Conservation (phyloP, 2,888 invertebrate genomes). For the Lysandra coridon region DNA sequence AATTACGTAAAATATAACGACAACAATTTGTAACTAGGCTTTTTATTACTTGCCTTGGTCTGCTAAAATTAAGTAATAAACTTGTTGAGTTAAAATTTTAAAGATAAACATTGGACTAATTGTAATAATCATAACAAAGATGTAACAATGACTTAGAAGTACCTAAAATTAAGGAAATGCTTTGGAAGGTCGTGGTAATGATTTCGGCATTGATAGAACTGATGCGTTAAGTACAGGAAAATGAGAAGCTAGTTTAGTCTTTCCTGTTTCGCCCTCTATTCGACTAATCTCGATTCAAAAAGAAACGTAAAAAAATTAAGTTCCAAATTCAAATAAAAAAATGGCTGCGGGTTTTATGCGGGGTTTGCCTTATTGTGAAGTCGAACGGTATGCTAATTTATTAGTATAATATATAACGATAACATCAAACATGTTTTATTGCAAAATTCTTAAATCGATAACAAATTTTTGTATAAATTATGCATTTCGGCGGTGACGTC, state of each 20-base stretch:
- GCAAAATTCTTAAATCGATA: background rate
- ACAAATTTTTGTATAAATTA: background rate
- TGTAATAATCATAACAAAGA: constrained; percentile 18
- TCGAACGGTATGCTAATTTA: background rate
- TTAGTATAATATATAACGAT: background rate
- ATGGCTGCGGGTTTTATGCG: background rate
- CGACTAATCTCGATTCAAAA: background rate
- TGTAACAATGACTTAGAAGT: constrained; percentile 13
- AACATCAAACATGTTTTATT: background rate
- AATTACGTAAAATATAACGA: background rate
- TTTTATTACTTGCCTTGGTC: background rate
- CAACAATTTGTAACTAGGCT: background rate
- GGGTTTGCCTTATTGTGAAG: background rate
- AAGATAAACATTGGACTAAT: background rate
- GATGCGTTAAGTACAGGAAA: constrained; percentile 22
- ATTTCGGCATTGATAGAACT: constrained; percentile 30
- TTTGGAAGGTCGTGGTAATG: constrained; percentile 27
- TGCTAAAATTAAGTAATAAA: background rate
- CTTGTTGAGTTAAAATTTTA: background rate
- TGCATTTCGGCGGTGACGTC: background rate
- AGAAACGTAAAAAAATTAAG: background rate
- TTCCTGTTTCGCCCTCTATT: constrained; percentile 7
- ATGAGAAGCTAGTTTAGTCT: background rate
- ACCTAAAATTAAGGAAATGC: constrained; percentile 25
- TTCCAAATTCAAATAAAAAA: background rate